Evolutionary conservation across 2,888 invertebrate genomes (phyloP).

Genomic region (Smittia sp.): DNA sequence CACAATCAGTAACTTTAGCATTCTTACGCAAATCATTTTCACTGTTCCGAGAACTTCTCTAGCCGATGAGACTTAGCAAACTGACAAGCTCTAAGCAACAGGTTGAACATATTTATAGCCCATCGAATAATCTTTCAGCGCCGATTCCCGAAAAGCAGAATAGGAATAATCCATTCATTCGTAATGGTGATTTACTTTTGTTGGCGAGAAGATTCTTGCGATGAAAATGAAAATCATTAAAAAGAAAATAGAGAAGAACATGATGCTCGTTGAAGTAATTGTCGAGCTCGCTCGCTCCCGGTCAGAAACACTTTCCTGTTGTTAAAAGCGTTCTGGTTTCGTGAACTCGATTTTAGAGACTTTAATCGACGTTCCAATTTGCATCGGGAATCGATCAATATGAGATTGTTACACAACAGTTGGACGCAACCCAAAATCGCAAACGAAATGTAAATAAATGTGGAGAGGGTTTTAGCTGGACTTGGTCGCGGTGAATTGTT

Average conservation of each 20-base stretch:
- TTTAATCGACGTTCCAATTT: not conserved
- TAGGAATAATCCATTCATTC: not conserved
- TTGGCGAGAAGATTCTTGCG: not conserved
- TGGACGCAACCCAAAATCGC: not conserved
- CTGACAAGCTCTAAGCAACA: constrained; percentile 1
- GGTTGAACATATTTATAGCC: constrained; percentile 26
- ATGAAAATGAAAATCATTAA: constrained; percentile 20
- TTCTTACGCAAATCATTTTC: constrained; percentile 8
- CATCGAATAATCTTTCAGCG: not conserved
- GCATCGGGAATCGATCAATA: not conserved
- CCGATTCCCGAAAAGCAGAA: not conserved
- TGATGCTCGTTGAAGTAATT: not conserved
- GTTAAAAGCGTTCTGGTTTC: not conserved
- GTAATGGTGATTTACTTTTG: constrained; percentile 14
- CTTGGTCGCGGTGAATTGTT: not conserved
- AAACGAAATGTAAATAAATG: not conserved
- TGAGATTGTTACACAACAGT: not conserved
- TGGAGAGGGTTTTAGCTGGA: not conserved
- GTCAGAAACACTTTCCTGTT: constrained; percentile 4
- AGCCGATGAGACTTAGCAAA: not conserved
- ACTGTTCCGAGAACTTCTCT: not conserved
- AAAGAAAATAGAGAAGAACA: not conserved
- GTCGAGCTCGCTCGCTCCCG: not conserved
- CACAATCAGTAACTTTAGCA: not conserved
- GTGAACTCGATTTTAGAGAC: not conserved